phyloP scores from a whole-genome alignment of 2,797 vertebrate genomes.

The Channa striata region DNA sequence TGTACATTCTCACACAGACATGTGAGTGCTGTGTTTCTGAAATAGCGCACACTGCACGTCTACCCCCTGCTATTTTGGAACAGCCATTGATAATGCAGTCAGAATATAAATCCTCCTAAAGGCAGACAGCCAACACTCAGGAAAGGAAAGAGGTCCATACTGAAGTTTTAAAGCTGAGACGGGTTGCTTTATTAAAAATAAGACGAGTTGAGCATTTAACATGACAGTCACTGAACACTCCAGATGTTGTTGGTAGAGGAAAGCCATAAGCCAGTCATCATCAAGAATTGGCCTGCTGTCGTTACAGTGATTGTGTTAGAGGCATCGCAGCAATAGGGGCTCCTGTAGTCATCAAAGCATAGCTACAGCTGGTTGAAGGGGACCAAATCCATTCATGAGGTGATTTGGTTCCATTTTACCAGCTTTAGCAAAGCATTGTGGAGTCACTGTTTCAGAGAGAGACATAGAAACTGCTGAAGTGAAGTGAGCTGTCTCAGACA shows the following conservation, averaged over 20 bases:
- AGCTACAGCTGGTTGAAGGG: slow-evolving; percentile 99
- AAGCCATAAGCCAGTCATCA: slow-evolving; percentile 36
- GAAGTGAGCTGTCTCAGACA: slow-evolving; percentile 5
- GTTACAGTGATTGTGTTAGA: slow-evolving; percentile 45
- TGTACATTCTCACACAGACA: slow-evolving; percentile 66
- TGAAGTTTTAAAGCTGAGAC: slow-evolving; percentile 57
- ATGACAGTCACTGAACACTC: slow-evolving; percentile 54
- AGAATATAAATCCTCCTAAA: slow-evolving; percentile 67
- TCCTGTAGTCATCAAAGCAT: slow-evolving; percentile 97
- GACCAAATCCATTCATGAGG: slow-evolving; percentile 99
- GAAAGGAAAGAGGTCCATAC: slow-evolving; percentile 63
- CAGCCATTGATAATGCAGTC: slow-evolving; percentile 58
- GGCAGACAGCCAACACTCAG: slow-evolving; percentile 59
- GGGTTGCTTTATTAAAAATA: slow-evolving; percentile 67
- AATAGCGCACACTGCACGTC: slow-evolving; percentile 61
- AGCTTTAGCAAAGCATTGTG: slow-evolving; percentile 99
- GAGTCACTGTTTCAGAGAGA: slow-evolving; percentile 60
- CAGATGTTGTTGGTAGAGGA: slow-evolving; percentile 36
- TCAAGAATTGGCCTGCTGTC: slow-evolving; percentile 29
- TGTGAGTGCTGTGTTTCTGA: slow-evolving; percentile 64
- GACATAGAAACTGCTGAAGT: slow-evolving; percentile 28
- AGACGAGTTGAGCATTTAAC: slow-evolving; percentile 57
- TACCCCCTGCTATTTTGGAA: slow-evolving; percentile 73
- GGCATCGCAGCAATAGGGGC: slow-evolving; percentile 30
- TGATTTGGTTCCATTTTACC: slow-evolving; percentile 99